These are phyloP conservation scores for Molossus molossus DNA, from an alignment of 2,797 vertebrate species.

Conservation along the genomic window DNA sequence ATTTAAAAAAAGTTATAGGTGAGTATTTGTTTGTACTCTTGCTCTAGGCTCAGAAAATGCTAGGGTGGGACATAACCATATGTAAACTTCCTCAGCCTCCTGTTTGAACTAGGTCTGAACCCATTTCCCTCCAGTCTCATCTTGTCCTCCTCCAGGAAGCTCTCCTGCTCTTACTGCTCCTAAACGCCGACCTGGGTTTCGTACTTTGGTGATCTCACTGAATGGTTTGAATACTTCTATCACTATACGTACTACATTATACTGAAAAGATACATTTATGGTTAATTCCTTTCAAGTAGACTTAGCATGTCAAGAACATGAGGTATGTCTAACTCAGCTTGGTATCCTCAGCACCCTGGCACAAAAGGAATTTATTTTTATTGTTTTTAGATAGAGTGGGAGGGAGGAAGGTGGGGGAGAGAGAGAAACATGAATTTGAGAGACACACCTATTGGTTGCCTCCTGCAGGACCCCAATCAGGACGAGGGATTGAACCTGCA, in stretches of 20 bases:
- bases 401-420: too few species aligned
- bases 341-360: not conserved
- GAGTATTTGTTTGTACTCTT: not conserved
- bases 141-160: not conserved
- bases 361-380: not conserved
- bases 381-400: too few species aligned
- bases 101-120: not conserved
- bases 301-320: not conserved
- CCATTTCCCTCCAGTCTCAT: not conserved
- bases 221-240: not conserved
- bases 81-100: not conserved
- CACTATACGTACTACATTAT: not conserved
- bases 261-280: not conserved
- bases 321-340: not conserved
- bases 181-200: not conserved
- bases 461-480: too few species aligned
- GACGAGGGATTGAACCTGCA: too few species aligned
- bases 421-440: too few species aligned
- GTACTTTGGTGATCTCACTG: not conserved
- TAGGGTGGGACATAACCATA: too few species aligned
- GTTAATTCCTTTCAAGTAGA: not conserved
- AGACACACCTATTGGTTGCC: too few species aligned
- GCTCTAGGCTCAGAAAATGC: not conserved
- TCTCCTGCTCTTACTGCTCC: not conserved
- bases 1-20: not conserved